Evolutionary conservation across 2,797 vertebrate species (phyloP), one percentile per base, ranked within the genome.

Genomic region (Halcyon chelicuti): DNA sequence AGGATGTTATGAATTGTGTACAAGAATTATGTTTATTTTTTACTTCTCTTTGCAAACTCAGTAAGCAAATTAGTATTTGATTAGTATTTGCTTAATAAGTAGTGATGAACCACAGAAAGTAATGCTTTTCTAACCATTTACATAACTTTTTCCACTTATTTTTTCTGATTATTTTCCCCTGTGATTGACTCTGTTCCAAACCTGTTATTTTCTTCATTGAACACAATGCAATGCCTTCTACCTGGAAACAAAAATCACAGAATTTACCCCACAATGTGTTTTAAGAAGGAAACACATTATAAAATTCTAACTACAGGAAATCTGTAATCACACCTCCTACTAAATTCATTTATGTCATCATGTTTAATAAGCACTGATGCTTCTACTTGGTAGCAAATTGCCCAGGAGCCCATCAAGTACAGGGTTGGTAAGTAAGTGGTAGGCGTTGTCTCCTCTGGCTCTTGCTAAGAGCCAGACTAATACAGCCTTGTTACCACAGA

Each of bases 1-100:
- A 35, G n/a, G 25, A 47, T 0, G 0, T 81, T 65, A 16, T 4
- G 8, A 46, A 29, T 22, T 67, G 31, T 4, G 2, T 40, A 21
- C 22, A 67, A 90, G 9, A 39, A 44, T 47, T 66, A 66, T 66
- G 22, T 65, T 75, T 26, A 25, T 51, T 81, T 86, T 61, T 29
- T 75, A 13, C 10, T 84, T 85, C 33, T 81, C 58, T 68, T 65
- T 86, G 42, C 17, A 78, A 52, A 65, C 12, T 40, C 12, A 3
- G 1, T 58, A 78, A 86, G 62, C 9, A 39, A 60, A 68, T n/a
- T 5, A 26, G 23, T 35, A 39, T 39, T 78, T 73, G 54, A 84
- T 31, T 6, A 26, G 23, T 39, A 39, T 39, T 75, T 73, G 54
- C 84, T 47, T 47, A 94, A 63, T 74, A 47, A 63, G 31, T 55